Percentiles rank a stretch among this genome's conserved stretches.
Conservation (phyloP, 1,140 invertebrate species). For the Bombus superbus region DNA sequence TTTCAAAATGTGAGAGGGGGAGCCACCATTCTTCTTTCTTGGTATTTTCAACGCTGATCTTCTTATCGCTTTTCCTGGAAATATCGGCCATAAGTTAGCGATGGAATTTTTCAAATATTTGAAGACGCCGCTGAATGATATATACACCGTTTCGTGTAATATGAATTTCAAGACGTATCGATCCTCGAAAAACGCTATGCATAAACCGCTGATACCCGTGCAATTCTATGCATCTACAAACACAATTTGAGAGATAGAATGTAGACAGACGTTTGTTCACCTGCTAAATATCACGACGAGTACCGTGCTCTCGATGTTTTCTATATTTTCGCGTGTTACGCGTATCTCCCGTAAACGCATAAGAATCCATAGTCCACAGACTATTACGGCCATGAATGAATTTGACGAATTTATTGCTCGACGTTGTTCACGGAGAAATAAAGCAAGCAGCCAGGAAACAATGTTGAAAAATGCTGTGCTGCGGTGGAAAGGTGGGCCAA, state of each 20-base stretch:
- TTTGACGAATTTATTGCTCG: not conserved
- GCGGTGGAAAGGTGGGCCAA: conserved; percentile 44
- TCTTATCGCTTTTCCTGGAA: not conserved
- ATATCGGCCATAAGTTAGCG: not conserved
- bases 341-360: too few relatives aligned
- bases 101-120: not conserved
- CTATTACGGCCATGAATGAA: not conserved
- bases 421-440: not conserved
- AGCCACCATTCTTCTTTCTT: not conserved
- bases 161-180: too few relatives aligned
- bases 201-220: too few relatives aligned
- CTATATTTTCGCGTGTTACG: too few relatives aligned
- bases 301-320: too few relatives aligned
- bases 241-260: too few relatives aligned
- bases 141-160: too few relatives aligned
- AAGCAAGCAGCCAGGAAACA: conserved; percentile 15
- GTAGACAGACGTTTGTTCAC: too few relatives aligned
- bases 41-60: not conserved
- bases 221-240: too few relatives aligned
- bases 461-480: not conserved
- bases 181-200: too few relatives aligned
- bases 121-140: not conserved
- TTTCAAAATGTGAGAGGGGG: conserved; percentile 52
- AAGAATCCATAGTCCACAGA: too few relatives aligned
- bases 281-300: too few relatives aligned